phyloP scores from a whole-genome alignment of 2,888 invertebrate genomes.

The Drosophila anceps region DNA sequence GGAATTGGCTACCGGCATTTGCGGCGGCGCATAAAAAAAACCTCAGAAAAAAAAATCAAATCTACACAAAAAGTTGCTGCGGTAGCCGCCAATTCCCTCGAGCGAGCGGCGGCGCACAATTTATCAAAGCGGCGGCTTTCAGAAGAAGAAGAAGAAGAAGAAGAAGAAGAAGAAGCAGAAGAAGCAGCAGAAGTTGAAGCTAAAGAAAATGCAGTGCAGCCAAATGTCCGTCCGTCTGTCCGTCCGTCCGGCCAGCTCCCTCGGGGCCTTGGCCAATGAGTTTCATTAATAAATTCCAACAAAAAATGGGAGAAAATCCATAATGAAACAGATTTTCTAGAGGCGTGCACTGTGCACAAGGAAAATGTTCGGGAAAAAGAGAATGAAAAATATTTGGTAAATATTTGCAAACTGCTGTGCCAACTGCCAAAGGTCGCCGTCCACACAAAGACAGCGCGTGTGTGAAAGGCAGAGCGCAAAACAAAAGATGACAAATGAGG shows the following conservation, averaged over 20 bases:
- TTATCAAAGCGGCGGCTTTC: constrained; percentile 73
- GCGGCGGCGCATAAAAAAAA: constrained; percentile 34
- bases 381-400: constrained; percentile 79
- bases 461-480: constrained; percentile 41
- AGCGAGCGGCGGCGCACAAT: constrained; percentile 58
- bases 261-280: constrained; percentile 67
- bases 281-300: constrained; percentile 79
- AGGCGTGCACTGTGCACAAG: constrained; percentile 62
- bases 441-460: constrained; percentile 23
- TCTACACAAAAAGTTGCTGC: constrained; percentile 41
- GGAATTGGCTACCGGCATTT: constrained; percentile 75
- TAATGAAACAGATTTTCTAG: constrained; percentile 16
- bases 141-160: neutral
- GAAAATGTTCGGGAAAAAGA: constrained; percentile 52
- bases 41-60: neutral
- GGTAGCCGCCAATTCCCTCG: constrained; percentile 67
- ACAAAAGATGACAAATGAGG: constrained; percentile 56
- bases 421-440: constrained; percentile 46
- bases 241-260: constrained; percentile 49
- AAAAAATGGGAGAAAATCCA: constrained; percentile 33
- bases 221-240: constrained; percentile 17
- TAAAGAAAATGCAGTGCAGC: constrained; percentile 63
- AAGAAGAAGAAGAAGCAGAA: neutral
- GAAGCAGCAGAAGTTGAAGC: neutral
- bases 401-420: constrained; percentile 68